A percentile compares a stretch with the other conserved stretches of the same genome.
Evolutionary conservation across 1,140 invertebrate genomes (phyloP).

Genomic region (Harpegnathos saltator): DNA sequence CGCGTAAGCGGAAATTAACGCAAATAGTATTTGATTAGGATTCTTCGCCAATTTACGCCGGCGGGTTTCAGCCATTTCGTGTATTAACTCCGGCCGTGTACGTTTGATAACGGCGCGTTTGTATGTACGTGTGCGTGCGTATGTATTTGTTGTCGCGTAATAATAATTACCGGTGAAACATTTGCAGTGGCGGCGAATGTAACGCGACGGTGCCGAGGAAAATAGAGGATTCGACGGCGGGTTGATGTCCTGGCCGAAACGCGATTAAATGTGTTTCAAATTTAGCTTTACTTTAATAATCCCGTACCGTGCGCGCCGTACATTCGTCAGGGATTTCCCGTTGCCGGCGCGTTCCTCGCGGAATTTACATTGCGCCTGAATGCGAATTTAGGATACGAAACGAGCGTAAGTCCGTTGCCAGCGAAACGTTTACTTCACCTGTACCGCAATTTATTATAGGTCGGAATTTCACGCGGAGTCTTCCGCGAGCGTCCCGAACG

Average conservation of each 20-base stretch:
- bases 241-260: slow-evolving; percentile 24
- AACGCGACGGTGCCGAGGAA: background rate
- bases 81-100: background rate
- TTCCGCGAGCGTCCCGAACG: background rate
- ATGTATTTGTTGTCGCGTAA: slow-evolving; percentile 3
- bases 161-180: slow-evolving; percentile 8
- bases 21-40: slow-evolving; percentile 55
- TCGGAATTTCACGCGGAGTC: slow-evolving; percentile 34
- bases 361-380: slow-evolving; percentile 56
- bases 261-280: slow-evolving; percentile 47
- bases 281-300: slow-evolving; percentile 59
- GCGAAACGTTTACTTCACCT: slow-evolving; percentile 51
- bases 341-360: slow-evolving; percentile 7
- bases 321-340: slow-evolving; percentile 42
- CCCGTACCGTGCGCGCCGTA: background rate
- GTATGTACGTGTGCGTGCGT: too few species aligned
- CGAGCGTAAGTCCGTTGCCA: slow-evolving; percentile 42
- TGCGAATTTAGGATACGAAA: slow-evolving; percentile 52
- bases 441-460: slow-evolving; percentile 50
- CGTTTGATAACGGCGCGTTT: slow-evolving; percentile 4
- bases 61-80: background rate
- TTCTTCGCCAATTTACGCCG: slow-evolving; percentile 21
- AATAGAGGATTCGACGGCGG: slow-evolving; percentile 44
- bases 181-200: slow-evolving; percentile 18
- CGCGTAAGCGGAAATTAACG: slow-evolving; percentile 52